Evolutionary conservation across 2,888 invertebrate species (phyloP), one percentile per base, ranked within the genome.

Genomic region (Cryptocheilus praepositus): DNA sequence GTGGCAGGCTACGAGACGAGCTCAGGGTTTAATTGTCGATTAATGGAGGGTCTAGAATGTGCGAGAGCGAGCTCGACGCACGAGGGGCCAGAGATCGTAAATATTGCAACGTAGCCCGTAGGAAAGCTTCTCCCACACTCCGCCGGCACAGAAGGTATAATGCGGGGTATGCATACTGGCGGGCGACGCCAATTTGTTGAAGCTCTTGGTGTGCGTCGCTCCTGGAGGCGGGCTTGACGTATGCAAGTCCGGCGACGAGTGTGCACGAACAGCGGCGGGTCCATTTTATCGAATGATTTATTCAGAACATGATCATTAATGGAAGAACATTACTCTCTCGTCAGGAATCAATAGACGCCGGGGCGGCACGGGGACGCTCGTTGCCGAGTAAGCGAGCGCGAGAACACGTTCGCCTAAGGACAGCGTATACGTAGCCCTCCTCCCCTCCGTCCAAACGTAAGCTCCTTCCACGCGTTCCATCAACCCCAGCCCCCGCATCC

Each of bases 241-340:
- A 46, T 49, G 53, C 62, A 46, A 70, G 68, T 64, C 70, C 67
- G 68, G 65, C 74, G 63, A 68, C 72, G 80, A 71, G 76, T 72
- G 73, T 66, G 63, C 80, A 71, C 69, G 81, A 70, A 76, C 77
- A 74, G 73, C 79, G 76, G 79, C 79, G 76, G 79, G 76, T 83
- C 82, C 82, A 83, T 86, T 87, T 86, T 87, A 82, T 83, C 81
- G 82, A 87, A 86, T 87, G 85, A 87, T 86, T 86, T 85, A 87
- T 87, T 86, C 83, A 85, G 80, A 80, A 81, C 81, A 79, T 81
- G 81, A 87, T 86, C 86, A 86, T 86, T 86, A 87, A 86, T 86
- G 85, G 84, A 82, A 74, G 81, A 83, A 83, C 86, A 86, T 87
- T 86, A 86, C 82, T 84, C 84, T 84, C 84, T 83, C 81, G 84